Evolutionary conservation across 2,113 vertebrate genomes (phyloP), one percentile per base, ranked within the genome.

Genomic region (Quiscalus mexicanus): DNA sequence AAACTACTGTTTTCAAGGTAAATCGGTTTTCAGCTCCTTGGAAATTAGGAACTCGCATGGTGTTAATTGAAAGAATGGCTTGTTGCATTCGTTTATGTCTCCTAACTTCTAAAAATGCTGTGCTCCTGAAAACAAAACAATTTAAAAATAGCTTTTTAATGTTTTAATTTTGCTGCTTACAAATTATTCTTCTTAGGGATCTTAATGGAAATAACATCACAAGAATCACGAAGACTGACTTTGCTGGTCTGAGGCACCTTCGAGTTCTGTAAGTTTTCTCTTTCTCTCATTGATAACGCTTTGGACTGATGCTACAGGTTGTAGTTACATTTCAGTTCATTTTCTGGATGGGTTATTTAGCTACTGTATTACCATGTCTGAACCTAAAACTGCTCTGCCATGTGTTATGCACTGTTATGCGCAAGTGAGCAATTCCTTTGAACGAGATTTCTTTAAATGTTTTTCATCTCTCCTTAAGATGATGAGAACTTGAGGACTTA

Each of bases 121-220:
- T 89, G 75, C 69, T 60, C 2, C 0, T 93, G 58, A 70, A 96
- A 71, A 69, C 60, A 70, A 76, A 90, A 41, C n/a, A 35, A 78
- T 75, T 80, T 59, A 17, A 65, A 95, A 70, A 17, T 69, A 74
- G 27, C 11, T 76, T 52, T 27, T 80, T 59, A 91, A 56, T 88
- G 39, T 97, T 95, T 97, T 97, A 74, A 87, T 95, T 95, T 96
- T 97, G 76, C 83, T 96, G 45, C 91, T 97, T 84, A 59, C 79
- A 89, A 81, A 95, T 95, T 94, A 87, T 97, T 96, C 83, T 97
- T 95, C 84, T 68, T 94, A 99, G 99, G 97, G 99, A 99, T 97
- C 98, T 99, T 98, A 99, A 99, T 97, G 99, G 98, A 95, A 99
- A 99, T 98, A 99, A 99, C 97, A 98, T 99, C 98, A 99, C 99